Evolutionary conservation across 2,888 invertebrate species (phyloP).

Genomic region (Chrysina gloriosa): DNA sequence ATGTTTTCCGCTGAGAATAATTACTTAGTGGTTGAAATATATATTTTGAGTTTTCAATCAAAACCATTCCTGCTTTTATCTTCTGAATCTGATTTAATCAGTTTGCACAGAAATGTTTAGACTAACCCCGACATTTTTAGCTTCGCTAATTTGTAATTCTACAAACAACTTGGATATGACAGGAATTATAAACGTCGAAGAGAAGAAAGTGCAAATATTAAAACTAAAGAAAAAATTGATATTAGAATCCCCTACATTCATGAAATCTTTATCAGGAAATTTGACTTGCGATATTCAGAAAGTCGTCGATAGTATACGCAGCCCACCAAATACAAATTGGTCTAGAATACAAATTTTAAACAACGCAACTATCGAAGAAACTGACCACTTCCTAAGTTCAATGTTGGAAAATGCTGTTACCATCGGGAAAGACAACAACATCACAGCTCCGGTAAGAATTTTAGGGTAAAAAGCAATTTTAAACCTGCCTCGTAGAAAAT

Average conservation of each 20-base stretch:
- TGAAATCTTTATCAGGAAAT: slow-evolving; percentile 40
- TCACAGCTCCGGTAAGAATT: slow-evolving; percentile 53
- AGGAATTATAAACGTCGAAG: slow-evolving; percentile 41
- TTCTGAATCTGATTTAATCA: no score
- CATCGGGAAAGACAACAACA: slow-evolving; percentile 49
- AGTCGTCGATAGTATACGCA: slow-evolving; percentile 30
- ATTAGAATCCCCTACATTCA: slow-evolving; percentile 38
- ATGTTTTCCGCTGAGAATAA: no score
- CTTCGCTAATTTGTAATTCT: slow-evolving; percentile 34
- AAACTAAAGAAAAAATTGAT: slow-evolving; percentile 35
- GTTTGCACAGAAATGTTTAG: no score
- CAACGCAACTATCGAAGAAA: slow-evolving; percentile 48
- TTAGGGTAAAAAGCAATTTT: not conserved
- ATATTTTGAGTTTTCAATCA: no score
- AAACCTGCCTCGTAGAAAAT: no score
- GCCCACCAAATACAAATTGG: slow-evolving; percentile 42
- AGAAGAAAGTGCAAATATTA: slow-evolving; percentile 36
- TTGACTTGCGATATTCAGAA: slow-evolving; percentile 42
- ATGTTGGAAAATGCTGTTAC: slow-evolving; percentile 56
- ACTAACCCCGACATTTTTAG: no score
- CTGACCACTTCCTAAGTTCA: slow-evolving; percentile 48
- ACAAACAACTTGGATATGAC: slow-evolving; percentile 44
- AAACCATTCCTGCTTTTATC: no score
- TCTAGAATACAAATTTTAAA: slow-evolving; percentile 36
- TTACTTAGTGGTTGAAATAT: no score